Conservation (phyloP, 2,888 invertebrate genomes). For the Pyrocoelia pectoralis region DNA sequence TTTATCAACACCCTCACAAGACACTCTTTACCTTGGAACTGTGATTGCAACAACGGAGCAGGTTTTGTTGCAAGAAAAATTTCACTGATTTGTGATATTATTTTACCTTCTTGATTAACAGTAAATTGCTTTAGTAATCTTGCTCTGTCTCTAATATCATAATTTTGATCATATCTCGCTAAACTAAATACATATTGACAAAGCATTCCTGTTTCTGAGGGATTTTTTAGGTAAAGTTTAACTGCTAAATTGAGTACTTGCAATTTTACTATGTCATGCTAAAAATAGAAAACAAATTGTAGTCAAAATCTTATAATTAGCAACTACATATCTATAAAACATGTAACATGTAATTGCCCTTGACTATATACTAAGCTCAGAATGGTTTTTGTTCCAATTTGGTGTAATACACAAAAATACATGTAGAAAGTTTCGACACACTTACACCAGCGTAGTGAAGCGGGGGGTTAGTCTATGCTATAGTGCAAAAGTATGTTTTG, state of each 20-base stretch:
- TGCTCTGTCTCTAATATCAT: slow-evolving; percentile 96
- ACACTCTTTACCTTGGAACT: slow-evolving; percentile 71
- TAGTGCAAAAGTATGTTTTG: no score
- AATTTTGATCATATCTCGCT: slow-evolving; percentile 96
- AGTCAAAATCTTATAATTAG: no score
- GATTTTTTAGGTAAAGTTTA: slow-evolving; percentile 89
- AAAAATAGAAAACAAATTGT: slow-evolving; percentile 16
- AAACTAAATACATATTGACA: slow-evolving; percentile 94
- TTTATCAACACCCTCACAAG: slow-evolving; percentile 5
- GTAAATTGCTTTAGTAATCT: slow-evolving; percentile 86
- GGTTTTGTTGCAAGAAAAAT: slow-evolving; percentile 94
- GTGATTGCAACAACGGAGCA: slow-evolving; percentile 88
- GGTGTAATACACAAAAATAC: no score
- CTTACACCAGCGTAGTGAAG: no score
- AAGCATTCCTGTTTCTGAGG: slow-evolving; percentile 83
- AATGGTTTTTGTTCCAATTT: no score
- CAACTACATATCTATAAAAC: no score
- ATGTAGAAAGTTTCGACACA: no score
- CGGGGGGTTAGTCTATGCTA: no score
- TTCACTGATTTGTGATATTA: slow-evolving; percentile 72
- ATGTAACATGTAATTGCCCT: no score
- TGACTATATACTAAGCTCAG: no score
- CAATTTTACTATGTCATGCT: slow-evolving; percentile 95
- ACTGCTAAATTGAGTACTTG: slow-evolving; percentile 95
- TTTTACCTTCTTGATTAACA: slow-evolving; percentile 65